Evolutionary conservation across 2,797 vertebrate genomes (phyloP).

Genomic region (Coregonus sp.): DNA sequence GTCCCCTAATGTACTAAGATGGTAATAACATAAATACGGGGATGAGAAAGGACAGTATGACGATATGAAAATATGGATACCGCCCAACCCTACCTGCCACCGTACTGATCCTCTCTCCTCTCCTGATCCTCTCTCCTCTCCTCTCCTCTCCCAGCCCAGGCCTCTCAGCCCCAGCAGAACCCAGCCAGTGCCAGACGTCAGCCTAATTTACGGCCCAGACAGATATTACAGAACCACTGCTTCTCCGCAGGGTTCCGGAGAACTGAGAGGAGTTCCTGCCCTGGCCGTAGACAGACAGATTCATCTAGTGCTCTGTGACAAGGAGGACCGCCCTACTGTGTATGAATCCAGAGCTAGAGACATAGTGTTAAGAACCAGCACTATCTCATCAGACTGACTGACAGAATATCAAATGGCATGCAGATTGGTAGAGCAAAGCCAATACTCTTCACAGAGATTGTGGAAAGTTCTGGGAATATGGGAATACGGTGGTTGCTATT

Average conservation of each 20-base stretch:
- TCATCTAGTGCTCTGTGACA: not conserved
- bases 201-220: conserved; percentile 49
- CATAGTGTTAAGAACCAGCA: conserved; percentile 32
- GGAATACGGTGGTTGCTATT: conserved; percentile 28
- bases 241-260: conserved; percentile 49
- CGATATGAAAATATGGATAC: too few relatives aligned
- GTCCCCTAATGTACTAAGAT: too few relatives aligned
- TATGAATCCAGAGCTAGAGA: not conserved
- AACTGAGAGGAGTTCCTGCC: conserved; percentile 36
- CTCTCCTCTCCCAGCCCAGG: not conserved
- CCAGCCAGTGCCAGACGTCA: conserved; percentile 23
- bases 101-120: not conserved
- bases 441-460: conserved; percentile 5
- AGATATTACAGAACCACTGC: conserved; percentile 56
- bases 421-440: conserved; percentile 8
- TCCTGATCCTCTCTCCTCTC: not conserved
- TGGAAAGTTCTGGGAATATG: conserved; percentile 24
- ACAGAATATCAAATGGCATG: conserved; percentile 40
- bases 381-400: conserved; percentile 30
- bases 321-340: not conserved
- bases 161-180: conserved; percentile 23
- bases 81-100: too few relatives aligned
- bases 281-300: conserved; percentile 15
- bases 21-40: too few relatives aligned
- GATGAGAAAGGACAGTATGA: too few relatives aligned